Evolutionary conservation across 2,113 vertebrate genomes (phyloP).

Genomic region (Actinemys pallida): DNA sequence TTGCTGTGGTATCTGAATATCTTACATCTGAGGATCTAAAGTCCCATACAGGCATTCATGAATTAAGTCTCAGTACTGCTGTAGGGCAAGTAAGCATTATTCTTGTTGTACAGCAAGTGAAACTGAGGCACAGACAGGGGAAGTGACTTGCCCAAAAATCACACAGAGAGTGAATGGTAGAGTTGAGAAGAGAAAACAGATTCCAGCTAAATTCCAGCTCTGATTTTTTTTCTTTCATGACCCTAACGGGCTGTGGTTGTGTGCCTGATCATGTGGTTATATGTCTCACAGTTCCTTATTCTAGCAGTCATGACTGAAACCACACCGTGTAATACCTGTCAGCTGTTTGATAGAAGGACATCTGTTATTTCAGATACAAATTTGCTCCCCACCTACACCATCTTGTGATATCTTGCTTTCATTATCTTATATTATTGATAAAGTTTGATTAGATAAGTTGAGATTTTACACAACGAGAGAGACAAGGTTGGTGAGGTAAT

Average conservation of each 20-base stretch:
- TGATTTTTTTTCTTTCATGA: neutral
- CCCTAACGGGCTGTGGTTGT: conserved; percentile 31
- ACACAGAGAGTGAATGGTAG: conserved; percentile 18
- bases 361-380: neutral
- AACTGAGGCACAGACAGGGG: conserved; percentile 49
- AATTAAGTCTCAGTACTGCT: conserved; percentile 34
- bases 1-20: neutral
- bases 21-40: conserved; percentile 25
- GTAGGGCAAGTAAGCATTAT: conserved; percentile 28
- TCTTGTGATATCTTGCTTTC: neutral
- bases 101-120: conserved; percentile 57
- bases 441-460: neutral
- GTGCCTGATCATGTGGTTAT: neutral
- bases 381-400: neutral
- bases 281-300: neutral
- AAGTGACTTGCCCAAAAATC: conserved; percentile 29
- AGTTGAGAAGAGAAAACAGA: neutral
- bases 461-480: neutral
- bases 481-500: neutral
- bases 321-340: neutral
- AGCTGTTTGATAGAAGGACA: neutral
- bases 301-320: neutral
- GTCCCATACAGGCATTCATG: neutral
- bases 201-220: neutral
- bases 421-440: neutral